A percentile compares a stretch with the other conserved stretches of the same genome.
These are phyloP conservation scores for Eristalinus sepulchralis DNA, from an alignment of 2,888 invertebrate genomes.

Conservation along the genomic window DNA sequence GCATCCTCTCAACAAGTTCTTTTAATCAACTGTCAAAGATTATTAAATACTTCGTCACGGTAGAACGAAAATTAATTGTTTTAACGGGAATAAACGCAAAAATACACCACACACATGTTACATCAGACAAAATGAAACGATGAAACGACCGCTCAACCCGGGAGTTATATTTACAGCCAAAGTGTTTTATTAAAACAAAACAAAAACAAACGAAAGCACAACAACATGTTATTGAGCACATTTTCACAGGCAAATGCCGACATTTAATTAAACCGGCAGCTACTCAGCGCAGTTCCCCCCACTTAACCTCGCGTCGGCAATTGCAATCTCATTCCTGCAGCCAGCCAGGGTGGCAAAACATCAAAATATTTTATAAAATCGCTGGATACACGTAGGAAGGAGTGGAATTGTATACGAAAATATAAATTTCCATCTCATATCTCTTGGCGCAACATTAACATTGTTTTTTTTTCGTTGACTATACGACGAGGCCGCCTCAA, in stretches of 20 bases:
- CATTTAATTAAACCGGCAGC: slow-evolving; percentile 38
- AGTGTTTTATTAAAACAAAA: slow-evolving; percentile 10
- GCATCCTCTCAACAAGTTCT: background rate
- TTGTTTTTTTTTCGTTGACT: background rate
- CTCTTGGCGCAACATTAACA: slow-evolving; percentile 20
- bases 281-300: background rate
- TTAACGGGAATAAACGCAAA: background rate
- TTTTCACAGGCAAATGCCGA: slow-evolving; percentile 14
- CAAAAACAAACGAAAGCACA: background rate
- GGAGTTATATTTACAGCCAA: slow-evolving; percentile 3
- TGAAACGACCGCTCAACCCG: background rate
- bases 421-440: slow-evolving; percentile 43
- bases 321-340: slow-evolving; percentile 13
- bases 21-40: background rate
- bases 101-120: background rate
- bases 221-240: slow-evolving; percentile 4
- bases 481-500: background rate
- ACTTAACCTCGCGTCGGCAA: background rate
- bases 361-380: slow-evolving; percentile 36
- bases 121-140: background rate
- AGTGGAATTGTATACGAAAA: background rate
- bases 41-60: background rate
- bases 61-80: background rate
- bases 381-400: slow-evolving; percentile 2
- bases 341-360: background rate